Evolutionary conservation across 1,140 invertebrate species (phyloP), one percentile per base, ranked within the genome.

Genomic region (Augochlora pura): DNA sequence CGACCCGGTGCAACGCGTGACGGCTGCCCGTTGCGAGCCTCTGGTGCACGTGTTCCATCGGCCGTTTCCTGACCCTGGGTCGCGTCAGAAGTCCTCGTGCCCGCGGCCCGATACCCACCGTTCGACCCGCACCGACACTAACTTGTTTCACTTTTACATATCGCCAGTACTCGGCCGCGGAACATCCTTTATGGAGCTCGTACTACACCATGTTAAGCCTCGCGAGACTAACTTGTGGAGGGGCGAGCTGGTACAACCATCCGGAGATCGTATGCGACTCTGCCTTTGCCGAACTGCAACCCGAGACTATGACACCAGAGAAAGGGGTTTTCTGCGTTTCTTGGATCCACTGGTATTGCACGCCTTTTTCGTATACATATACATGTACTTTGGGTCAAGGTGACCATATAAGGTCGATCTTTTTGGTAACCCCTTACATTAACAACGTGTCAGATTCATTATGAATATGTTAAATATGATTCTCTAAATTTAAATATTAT

Each of bases 1-100:
- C 49, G 21, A 16, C 49, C 12, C 18, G 14, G 16, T 7, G 21
- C 54, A 57, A 21, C 38, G 54, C 32, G 62, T 62, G 66, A 79
- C 70, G 71, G 67, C 54, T 65, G 66, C 27, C 52, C 70, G 54
- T 52, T 42, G 73, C 69, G 59, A 46, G 69, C 9, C 49, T 14
- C 42, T 10, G 2, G 42, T 81, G 70, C 84, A 85, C 80, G 80
- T 86, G 84, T 82, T 85, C 70, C 71, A 63, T 78, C 75, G 83
- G 69, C 52, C 52, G 71, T 70, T 79, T 46, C 75, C 57, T 77
- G 83, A 84, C 82, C 82, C 59, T 46, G 25, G 72, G 83, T 85
- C 83, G 68, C 69, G 68, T 85, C 83, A 80, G 68, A 72, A 72
- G 76, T 76, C 70, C 64, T 62, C 54, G 64, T 10, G 12, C 10